Evolutionary conservation across 1,140 invertebrate species (phyloP), one percentile per base, ranked within the genome.

Genomic region (Aphaenogaster floridana): DNA sequence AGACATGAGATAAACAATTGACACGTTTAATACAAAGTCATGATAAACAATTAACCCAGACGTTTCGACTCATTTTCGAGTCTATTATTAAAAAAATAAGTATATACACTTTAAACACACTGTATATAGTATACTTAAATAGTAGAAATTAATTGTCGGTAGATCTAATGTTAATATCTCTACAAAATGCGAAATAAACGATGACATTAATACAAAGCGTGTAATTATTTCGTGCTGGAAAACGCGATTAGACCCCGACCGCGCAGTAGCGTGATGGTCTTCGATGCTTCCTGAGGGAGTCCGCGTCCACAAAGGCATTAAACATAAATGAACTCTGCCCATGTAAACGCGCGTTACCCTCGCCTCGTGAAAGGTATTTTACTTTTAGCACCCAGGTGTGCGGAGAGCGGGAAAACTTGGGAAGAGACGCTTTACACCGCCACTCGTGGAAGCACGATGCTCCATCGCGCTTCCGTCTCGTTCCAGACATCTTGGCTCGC

Each of bases 401-500:
- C 6, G 4, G 5, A 28, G 5, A 48, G 39, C n/a, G 36, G 6
- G 36, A 42, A 36, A 11, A 42, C 34, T 69, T 13, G 13, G 9
- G 36, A 42, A 42, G 64, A 57, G 39, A 39, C 7, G 13, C n/a
- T 78, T 68, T 39, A 17, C 45, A 80, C 21, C 45, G 13, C 6
- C 11, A n/a, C 11, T 66, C 45, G 45, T 48, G 42, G 11, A 11
- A 17, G 9, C 9, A 21, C 21, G 42, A 28, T 66, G 54, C n/a
- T n/a, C 39, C 39, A 28, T 57, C 11, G 63, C 34, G 15, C 13
- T 42, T 54, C n/a, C n/a, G 42, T 6, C 42, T 15, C 77, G 17
- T 79, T 36, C 59, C 59, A 17, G 36, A 81, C 48, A 39, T 81
- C 78, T 69, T 34, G 21, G 64, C 45, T 52, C 52, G n/a, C 36